Base-by-base conservation (phyloP, 2,113 vertebrate genomes). In the Odontesthes bonariensis region DNA sequence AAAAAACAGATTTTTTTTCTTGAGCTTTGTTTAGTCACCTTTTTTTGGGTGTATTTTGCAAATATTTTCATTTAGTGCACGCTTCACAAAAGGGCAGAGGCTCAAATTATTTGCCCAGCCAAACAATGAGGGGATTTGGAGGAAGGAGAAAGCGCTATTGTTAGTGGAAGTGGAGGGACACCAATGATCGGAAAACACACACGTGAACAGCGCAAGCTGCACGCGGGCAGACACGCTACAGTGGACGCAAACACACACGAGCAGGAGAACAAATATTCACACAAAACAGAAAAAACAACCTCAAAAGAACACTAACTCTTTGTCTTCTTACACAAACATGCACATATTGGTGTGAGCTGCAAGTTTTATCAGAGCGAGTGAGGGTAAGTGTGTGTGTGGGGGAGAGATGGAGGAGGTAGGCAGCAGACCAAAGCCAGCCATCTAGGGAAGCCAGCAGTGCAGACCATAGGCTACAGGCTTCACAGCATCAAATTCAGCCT, bases 341-440 rank as follows among this genome's bases (percentile, higher is more conserved):
- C 52, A 77, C 56, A 75, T 35, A 53, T 47, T 52, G 58, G 20
- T 61, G 56, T 40, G 73, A 67, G 73, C 68, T 83, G 79, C 68
- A 69, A 67, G 82, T 42, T 46, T 78, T 73, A 78, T 75, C 54
- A 68, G 47, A 70, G 61, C 62, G 79, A 63, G 67, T 53, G 65
- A 9, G 64, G 62, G 27, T 64, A 33, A 57, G 56, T 60, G 67
- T 70, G 71, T 76, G 70, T 77, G 81, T 70, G 10, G 54, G 5
- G 31, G 44, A 64, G 66, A 90, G 79, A 90, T 82, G 76, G 83
- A 85, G 46, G 72, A 80, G 84, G 81, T 79, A 83, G 82, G 84
- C 83, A 91, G 55, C 57, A 73, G 83, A 91, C 84, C 86, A 89
- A 82, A 92, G 83, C 82, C 85, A 91, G 89, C 81, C 86, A 91